Base-by-base conservation (phyloP, 2,113 vertebrate genomes). In the Chamaea fasciata region DNA sequence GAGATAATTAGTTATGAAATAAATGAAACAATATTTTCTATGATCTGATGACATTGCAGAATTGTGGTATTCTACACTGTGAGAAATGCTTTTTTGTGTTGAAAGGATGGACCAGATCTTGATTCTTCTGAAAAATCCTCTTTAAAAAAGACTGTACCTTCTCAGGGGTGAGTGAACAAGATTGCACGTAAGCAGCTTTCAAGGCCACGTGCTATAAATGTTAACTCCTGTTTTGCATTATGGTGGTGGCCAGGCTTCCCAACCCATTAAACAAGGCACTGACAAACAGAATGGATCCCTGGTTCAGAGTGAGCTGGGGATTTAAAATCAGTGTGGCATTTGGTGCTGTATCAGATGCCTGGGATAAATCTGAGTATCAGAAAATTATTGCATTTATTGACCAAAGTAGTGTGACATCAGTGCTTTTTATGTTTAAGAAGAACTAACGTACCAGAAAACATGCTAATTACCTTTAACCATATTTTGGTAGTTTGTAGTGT, bases 391-490 rank as follows among this genome's bases (percentile, higher is more conserved):
- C 10, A 39, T 67, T 57, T 82, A n/a, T 75, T 65, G 52, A 50
- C 42, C n/a, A 28, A 70, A 60, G n/a, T 33, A 33, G 5, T 30
- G 21, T 74, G n/a, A 26, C 14, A 10, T 49, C 19, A 49, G 15
- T 49, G 11, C 1, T 52, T 92, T 84, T 65, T 60, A 14, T 19
- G 7, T 57, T 88, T 83, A 67, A 90, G 37, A 69, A 11, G 18
- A 67, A 67, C 8, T 1, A 1, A 10, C 0, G 0, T 57, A 56
- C 15, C n/a, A 63, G 13, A 37, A 85, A 88, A 85, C 1, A 0
- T n/a, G 13, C 14, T 60, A 37, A 57, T 75, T 65, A 39, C 5
- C 12, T 84, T 39, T 44, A 57, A 57, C 8, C 3, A 6, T 42
- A 30, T 33, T 90, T 90, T 75, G 59, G 47, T 49, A 67, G 24